Evolutionary conservation across 2,888 invertebrate genomes (phyloP).

Genomic region (Entomobrya multifasciata): DNA sequence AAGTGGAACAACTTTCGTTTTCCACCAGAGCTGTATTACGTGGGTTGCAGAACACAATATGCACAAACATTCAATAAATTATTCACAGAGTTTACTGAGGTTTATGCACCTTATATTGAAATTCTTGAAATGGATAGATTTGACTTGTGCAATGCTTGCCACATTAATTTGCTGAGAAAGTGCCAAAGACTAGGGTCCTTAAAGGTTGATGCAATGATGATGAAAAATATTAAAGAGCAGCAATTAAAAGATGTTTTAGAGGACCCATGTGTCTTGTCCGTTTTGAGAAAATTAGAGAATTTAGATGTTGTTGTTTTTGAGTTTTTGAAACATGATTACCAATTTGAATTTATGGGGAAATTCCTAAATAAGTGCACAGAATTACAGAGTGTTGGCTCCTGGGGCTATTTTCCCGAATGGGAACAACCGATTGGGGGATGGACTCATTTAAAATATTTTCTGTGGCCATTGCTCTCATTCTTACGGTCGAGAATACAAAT

Average conservation of each 20-base stretch:
- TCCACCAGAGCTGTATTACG: constrained; percentile 44
- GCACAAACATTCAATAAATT: constrained; percentile 38
- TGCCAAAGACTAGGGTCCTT: constrained; percentile 37
- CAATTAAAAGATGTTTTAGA: constrained; percentile 25
- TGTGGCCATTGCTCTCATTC: constrained; percentile 45
- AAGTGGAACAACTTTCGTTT: constrained; percentile 63
- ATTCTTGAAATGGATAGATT: constrained; percentile 53
- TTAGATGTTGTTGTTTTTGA: constrained; percentile 56
- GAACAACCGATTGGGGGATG: constrained; percentile 39
- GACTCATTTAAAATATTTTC: constrained; percentile 41
- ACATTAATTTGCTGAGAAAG: constrained; percentile 20
- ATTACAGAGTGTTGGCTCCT: constrained; percentile 36
- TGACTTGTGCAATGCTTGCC: constrained; percentile 31
- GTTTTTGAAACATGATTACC: constrained; percentile 41
- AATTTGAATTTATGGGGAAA: constrained; percentile 56
- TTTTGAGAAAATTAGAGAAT: constrained; percentile 10
- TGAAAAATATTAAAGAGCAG: constrained; percentile 36
- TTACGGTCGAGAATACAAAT: background rate
- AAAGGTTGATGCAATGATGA: constrained; percentile 51
- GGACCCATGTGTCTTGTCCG: background rate
- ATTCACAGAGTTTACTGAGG: background rate
- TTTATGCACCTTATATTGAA: background rate
- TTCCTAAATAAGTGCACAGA: constrained; percentile 34
- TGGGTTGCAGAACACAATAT: constrained; percentile 50
- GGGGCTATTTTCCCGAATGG: constrained; percentile 66